Evolutionary conservation across 2,888 invertebrate genomes (phyloP).

Genomic region (Rosalia funebris): DNA sequence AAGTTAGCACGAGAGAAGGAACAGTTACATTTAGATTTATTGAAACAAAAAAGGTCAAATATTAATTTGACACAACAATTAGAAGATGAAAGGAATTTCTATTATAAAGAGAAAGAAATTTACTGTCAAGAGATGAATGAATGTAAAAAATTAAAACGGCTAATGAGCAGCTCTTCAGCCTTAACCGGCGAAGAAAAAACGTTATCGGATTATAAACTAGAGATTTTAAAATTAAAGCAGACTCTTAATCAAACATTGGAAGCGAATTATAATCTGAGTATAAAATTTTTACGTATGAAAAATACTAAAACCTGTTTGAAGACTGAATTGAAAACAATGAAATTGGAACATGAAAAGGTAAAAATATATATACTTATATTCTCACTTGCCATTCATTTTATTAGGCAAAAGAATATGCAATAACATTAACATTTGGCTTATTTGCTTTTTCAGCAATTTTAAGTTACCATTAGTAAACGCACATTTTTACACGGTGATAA

Average conservation of each 20-base stretch:
- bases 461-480: too few relatives aligned
- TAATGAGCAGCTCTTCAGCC: conserved; percentile 46
- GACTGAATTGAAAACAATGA: conserved; percentile 54
- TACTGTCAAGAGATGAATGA: conserved; percentile 66
- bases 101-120: conserved; percentile 68
- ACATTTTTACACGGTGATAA: too few relatives aligned
- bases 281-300: conserved; percentile 63
- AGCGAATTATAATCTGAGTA: conserved; percentile 63
- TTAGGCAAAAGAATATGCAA: too few relatives aligned
- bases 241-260: conserved; percentile 60
- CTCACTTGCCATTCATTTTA: too few relatives aligned
- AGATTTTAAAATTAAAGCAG: conserved; percentile 59
- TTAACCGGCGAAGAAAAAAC: conserved; percentile 34
- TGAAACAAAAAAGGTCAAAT: conserved; percentile 65
- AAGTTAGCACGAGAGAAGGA: conserved; percentile 67
- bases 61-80: conserved; percentile 67
- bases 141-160: conserved; percentile 56
- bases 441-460: too few relatives aligned
- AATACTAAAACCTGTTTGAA: conserved; percentile 60
- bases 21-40: conserved; percentile 64
- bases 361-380: not conserved
- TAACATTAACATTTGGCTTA: too few relatives aligned
- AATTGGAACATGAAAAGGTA: conserved; percentile 57
- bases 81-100: conserved; percentile 67
- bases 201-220: conserved; percentile 56